phyloP scores from a whole-genome alignment of 2,113 vertebrate species.

The Motacilla alba region DNA sequence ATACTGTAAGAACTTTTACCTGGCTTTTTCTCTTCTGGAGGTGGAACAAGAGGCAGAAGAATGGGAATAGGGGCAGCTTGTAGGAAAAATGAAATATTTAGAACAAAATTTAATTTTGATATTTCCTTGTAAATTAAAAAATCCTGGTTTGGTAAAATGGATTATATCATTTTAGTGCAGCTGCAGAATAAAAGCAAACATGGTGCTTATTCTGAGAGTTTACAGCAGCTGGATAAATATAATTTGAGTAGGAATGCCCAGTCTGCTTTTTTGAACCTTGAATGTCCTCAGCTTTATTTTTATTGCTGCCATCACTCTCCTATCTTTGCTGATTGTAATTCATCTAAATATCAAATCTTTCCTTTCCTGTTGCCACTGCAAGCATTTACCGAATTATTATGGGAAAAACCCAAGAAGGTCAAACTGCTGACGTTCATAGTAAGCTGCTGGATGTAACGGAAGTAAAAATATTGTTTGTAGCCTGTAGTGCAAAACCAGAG shows the following conservation, averaged over 20 bases:
- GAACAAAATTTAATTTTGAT: background rate
- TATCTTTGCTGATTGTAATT: background rate
- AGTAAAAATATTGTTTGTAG: background rate
- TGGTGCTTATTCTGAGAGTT: background rate
- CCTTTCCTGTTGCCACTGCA: background rate
- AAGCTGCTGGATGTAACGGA: background rate
- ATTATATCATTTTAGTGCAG: background rate
- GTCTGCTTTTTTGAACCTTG: background rate
- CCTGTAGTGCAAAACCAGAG: background rate
- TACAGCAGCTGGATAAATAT: background rate
- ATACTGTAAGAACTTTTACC: constrained; percentile 36
- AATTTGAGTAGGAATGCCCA: background rate
- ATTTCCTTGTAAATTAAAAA: background rate
- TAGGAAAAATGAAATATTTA: constrained; percentile 53
- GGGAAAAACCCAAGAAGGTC: background rate
- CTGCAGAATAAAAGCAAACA: background rate
- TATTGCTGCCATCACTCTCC: background rate
- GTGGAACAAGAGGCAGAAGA: constrained; percentile 65
- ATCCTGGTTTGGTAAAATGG: background rate
- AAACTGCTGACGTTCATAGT: background rate
- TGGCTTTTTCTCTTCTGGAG: constrained; percentile 73
- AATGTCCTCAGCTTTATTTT: background rate
- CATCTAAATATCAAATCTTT: background rate
- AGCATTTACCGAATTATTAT: background rate
- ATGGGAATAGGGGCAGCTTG: constrained; percentile 62